phyloP scores from a whole-genome alignment of 2,888 invertebrate species.

The Dioctria linearis region DNA sequence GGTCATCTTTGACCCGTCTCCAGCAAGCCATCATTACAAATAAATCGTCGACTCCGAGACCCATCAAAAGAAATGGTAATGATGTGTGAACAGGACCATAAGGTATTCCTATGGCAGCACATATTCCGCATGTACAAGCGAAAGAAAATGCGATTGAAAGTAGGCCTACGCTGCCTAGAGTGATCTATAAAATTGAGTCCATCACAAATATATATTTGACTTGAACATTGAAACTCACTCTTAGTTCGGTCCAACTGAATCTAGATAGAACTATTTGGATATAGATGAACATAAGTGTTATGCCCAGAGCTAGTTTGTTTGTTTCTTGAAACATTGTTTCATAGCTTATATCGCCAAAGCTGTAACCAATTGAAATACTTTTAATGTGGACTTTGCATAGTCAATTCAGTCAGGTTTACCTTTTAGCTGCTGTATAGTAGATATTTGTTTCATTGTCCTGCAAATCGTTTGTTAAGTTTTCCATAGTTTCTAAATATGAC shows the following conservation, averaged over 20 bases:
- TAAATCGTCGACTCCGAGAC: conserved; percentile 87
- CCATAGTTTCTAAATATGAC: conserved; percentile 73
- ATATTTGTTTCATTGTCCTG: conserved; percentile 70
- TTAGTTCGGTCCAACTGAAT: conserved; percentile 82
- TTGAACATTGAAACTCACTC: conserved; percentile 69
- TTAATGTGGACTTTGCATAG: neutral
- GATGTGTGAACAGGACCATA: conserved; percentile 89
- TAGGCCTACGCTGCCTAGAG: conserved; percentile 79
- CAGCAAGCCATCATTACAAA: conserved; percentile 88
- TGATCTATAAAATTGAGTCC: conserved; percentile 71
- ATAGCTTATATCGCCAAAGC: conserved; percentile 84
- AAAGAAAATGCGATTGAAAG: conserved; percentile 83
- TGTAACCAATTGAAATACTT: conserved; percentile 7
- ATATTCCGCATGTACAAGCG: conserved; percentile 79
- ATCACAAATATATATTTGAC: neutral
- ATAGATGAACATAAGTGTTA: conserved; percentile 81
- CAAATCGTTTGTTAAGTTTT: conserved; percentile 65
- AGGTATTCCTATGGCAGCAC: conserved; percentile 79
- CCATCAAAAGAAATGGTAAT: conserved; percentile 85
- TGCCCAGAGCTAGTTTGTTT: conserved; percentile 79
- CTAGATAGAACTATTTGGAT: conserved; percentile 82
- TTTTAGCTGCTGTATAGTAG: conserved; percentile 77
- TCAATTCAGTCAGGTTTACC: conserved; percentile 65
- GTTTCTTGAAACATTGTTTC: conserved; percentile 82
- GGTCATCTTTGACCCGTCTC: conserved; percentile 76